Evolutionary conservation across 30 jellyfish, hydroid and myxozoan genomes (phyloP).

Genomic region (Haliclystus octoradiatus): DNA sequence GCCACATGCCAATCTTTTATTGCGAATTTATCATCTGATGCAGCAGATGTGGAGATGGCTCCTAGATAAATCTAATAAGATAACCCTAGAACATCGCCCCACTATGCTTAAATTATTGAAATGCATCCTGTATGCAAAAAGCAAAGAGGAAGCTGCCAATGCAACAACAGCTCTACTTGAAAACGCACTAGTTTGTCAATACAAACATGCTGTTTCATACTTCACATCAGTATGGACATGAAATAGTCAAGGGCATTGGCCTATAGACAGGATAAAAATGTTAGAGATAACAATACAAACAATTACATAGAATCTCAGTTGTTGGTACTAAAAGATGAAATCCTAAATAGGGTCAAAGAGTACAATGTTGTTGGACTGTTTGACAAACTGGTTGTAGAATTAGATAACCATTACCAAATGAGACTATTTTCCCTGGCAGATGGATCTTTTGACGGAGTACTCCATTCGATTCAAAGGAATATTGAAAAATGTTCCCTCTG

Average conservation of each 20-base stretch:
- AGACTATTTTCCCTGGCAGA: not conserved
- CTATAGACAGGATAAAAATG: not conserved
- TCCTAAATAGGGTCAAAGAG: not conserved
- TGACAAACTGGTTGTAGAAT: not conserved
- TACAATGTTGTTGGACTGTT: not conserved
- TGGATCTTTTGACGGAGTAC: not conserved
- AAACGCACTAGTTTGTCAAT: not conserved
- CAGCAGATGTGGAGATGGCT: slow-evolving; percentile 39
- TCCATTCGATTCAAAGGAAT: not conserved
- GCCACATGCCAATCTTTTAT: slow-evolving; percentile 12
- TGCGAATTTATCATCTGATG: slow-evolving; percentile 13
- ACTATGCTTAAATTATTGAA: not conserved
- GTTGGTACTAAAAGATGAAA: not conserved
- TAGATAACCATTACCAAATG: not conserved
- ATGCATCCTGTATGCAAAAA: not conserved
- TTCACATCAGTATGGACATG: not conserved
- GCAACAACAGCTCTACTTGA: too few species aligned
- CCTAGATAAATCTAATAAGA: slow-evolving; percentile 12
- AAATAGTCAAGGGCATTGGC: not conserved
- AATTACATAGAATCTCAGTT: not conserved
- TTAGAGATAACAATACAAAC: not conserved
- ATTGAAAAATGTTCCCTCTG: not conserved
- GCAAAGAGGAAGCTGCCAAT: not conserved
- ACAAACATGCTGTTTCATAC: not conserved
- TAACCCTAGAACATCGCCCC: too few species aligned